These are phyloP conservation scores for Origma solitaria DNA, from an alignment of 2,113 vertebrate species.

Conservation along the genomic window DNA sequence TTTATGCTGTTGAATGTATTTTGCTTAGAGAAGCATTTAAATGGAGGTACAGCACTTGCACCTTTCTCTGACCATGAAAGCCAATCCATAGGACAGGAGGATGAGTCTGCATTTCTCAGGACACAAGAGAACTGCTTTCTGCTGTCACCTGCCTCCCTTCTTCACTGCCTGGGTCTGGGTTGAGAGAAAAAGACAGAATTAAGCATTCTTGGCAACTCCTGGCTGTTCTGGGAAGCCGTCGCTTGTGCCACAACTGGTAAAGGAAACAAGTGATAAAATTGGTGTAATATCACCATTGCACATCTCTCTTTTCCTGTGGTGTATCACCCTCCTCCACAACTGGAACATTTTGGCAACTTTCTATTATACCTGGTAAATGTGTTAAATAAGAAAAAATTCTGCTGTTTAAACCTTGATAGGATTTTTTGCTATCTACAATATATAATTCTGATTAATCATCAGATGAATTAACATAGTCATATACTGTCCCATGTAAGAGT, in stretches of 20 bases:
- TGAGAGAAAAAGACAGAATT: not conserved
- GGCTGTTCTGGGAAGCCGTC: not conserved
- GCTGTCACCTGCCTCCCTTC: not conserved
- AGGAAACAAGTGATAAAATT: not conserved
- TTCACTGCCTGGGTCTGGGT: not conserved
- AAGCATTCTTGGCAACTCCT: not conserved
- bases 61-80: not conserved
- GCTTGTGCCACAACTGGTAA: not conserved
- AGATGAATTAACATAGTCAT: not conserved
- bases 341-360: not conserved
- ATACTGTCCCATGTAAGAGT: not conserved
- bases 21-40: not conserved
- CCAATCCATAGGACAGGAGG: not conserved
- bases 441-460: not conserved
- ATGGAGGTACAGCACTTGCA: not conserved
- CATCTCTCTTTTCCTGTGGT: not conserved
- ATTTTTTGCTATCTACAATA: not conserved
- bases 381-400: not conserved
- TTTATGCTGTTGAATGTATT: not conserved
- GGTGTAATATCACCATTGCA: not conserved
- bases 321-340: not conserved
- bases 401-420: not conserved
- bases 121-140: not conserved
- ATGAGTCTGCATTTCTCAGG: constrained; percentile 1
- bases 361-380: not conserved